Conservation (phyloP, 2,113 vertebrate genomes). For the Lycaon pictus region DNA sequence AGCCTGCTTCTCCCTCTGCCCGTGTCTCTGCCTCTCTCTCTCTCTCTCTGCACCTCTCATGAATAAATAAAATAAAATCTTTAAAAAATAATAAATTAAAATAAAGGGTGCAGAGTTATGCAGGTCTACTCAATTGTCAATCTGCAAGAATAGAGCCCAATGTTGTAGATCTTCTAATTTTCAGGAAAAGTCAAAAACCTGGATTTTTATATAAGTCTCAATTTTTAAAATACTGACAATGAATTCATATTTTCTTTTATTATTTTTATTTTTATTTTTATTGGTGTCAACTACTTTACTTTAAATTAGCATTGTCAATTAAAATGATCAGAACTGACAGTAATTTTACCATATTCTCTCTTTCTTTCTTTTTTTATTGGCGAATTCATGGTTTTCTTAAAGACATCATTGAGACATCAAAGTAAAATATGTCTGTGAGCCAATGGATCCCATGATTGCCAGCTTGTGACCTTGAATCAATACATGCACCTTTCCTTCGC, state of each 20-base stretch:
- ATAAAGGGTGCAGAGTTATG: not conserved
- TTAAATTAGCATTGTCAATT: constrained; percentile 17
- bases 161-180: not conserved
- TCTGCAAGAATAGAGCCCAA: not conserved
- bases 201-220: not conserved
- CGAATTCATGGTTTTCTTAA: not conserved
- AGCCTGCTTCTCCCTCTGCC: too few species aligned
- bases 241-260: not conserved
- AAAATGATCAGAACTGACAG: not conserved
- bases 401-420: not conserved
- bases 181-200: constrained; percentile 17
- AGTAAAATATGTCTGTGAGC: not conserved
- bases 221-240: constrained; percentile 31
- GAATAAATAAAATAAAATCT: too few species aligned
- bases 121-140: not conserved
- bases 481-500: not conserved
- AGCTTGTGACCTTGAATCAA: not conserved
- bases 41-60: too few species aligned
- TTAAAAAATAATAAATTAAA: too few species aligned
- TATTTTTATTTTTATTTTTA: too few species aligned
- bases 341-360: not conserved
- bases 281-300: not conserved
- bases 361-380: not conserved
- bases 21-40: too few species aligned
- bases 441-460: not conserved